Percentiles rank a stretch among this genome's conserved stretches.
Evolutionary conservation across 2,113 vertebrate genomes (phyloP).

Genomic region (Riparia riparia): DNA sequence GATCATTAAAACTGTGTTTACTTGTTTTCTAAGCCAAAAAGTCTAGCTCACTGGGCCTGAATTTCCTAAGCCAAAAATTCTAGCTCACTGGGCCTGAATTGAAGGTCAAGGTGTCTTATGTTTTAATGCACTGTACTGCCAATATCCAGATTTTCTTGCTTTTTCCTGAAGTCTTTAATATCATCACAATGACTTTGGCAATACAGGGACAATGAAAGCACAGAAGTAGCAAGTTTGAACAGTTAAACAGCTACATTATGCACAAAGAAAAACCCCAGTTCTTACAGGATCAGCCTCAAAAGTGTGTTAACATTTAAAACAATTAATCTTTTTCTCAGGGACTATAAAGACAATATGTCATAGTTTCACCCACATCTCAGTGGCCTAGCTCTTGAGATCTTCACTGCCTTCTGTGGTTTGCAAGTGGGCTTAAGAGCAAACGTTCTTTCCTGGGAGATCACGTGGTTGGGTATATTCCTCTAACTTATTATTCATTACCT

Average conservation of each 20-base stretch:
- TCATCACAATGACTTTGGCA: neutral
- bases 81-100: neutral
- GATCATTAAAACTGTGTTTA: neutral
- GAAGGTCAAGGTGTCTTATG: neutral
- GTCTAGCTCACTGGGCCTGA: neutral
- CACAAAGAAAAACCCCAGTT: neutral
- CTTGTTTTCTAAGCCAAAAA: neutral
- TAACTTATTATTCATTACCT: conserved; percentile 29
- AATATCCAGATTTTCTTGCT: neutral
- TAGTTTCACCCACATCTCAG: neutral
- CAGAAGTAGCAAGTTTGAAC: neutral
- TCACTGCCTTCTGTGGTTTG: neutral
- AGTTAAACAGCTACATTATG: neutral
- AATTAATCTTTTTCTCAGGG: neutral
- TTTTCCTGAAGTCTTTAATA: neutral
- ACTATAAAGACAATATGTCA: neutral
- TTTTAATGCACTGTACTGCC: neutral
- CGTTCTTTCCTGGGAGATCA: neutral
- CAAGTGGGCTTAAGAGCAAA: neutral
- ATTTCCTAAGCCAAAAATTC: neutral
- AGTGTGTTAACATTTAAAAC: neutral
- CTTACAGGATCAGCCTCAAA: neutral
- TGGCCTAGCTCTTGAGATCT: neutral
- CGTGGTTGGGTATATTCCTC: neutral
- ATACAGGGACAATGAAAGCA: neutral